Percentiles rank a stretch among this genome's conserved stretches.
Evolutionary conservation across 2,113 vertebrate species (phyloP).

Genomic region (Microtus oregoni): DNA sequence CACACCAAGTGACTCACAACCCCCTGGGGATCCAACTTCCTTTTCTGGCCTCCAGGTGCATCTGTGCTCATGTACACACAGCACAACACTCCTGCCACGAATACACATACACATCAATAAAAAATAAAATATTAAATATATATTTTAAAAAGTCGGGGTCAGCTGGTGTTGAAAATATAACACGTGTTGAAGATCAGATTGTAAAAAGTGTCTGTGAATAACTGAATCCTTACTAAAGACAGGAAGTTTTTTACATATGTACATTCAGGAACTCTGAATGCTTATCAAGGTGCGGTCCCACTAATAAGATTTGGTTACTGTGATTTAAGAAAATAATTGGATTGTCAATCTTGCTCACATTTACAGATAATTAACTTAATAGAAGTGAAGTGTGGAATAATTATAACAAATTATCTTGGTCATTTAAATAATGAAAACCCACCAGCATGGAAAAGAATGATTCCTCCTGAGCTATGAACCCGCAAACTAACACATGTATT

Average conservation of each 20-base stretch:
- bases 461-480: not conserved
- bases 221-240: not conserved
- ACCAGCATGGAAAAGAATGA: not conserved
- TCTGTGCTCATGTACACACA: not conserved
- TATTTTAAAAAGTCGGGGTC: not conserved
- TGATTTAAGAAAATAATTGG: not conserved
- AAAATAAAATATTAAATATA: not conserved
- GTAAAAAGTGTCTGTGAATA: not conserved
- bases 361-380: constrained; percentile 16
- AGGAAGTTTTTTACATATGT: not conserved
- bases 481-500: not conserved
- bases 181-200: not conserved
- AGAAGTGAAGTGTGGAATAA: not conserved
- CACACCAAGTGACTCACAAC: not conserved
- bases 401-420: not conserved
- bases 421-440: not conserved
- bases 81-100: no score
- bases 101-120: not conserved
- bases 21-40: not conserved
- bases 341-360: not conserved
- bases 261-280: not conserved
- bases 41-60: not conserved
- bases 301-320: not conserved
- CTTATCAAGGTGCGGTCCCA: not conserved
- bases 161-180: not conserved